Evolutionary conservation across 92 coral and sea anemone species (phyloP), one percentile per base, ranked within the genome.

Genomic region (Porites cylindrica): DNA sequence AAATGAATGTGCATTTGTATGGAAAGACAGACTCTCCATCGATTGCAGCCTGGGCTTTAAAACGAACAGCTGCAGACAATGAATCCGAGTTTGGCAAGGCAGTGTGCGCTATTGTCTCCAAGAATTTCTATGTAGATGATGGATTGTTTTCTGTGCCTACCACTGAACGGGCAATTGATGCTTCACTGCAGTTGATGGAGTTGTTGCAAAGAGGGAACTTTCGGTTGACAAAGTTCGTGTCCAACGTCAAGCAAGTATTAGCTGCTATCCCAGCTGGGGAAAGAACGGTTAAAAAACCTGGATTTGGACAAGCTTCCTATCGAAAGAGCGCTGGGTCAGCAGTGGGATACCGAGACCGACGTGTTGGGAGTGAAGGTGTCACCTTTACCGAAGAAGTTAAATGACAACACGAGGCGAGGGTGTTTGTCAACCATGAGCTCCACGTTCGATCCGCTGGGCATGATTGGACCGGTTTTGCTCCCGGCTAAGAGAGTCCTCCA

Each of bases 1-100:
- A 82, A 23, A 91, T 91, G 94, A 76, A 82, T 7, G 88, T 86
- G 17, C 94, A 91, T 65, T 64, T 91, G 60, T 91, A 86, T 74
- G 91, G 85, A 38, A 68, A 66, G 17, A 32, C 81, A 7, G 43
- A 78, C 17, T 82, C 79, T 58, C 86, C 86, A n/a, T 78, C 66
- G 7, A 69, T 78, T 17, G 78, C 86, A 26, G 70, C 69, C 67
- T 83, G 54, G 63, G 81, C 88, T 21, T 59, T 83, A 32, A 70
- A 74, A 59, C 23, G 19, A 21, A 74, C 88, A 13, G 88, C 88
- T 7, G 81, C 72, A 32, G 88, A 83, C 61, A 52, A 70, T 51
- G 81, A 83, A 54, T 16, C 6, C 18, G 76, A 23, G 68, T 74
- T 67, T 16, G 74, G 88, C 29, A 11, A 72, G 7, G 66, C 6